Evolutionary conservation across 2,797 vertebrate species (phyloP).

Genomic region (Siniperca scherzeri): DNA sequence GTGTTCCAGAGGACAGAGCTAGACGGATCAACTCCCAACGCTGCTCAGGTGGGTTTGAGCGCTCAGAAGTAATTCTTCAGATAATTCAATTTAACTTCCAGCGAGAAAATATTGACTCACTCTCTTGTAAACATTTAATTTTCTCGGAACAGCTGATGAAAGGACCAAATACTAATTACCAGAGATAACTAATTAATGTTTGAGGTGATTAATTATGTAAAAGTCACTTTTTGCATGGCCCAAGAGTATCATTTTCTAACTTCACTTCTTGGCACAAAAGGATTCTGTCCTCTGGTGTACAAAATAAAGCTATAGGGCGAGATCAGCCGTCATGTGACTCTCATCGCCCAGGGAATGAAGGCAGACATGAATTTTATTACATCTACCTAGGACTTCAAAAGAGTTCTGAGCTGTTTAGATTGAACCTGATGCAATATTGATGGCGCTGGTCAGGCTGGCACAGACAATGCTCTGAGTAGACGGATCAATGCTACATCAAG

Average conservation of each 20-base stretch:
- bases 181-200: slow-evolving; percentile 65
- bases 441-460: slow-evolving; percentile 66
- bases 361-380: slow-evolving; percentile 63
- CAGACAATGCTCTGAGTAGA: slow-evolving; percentile 68
- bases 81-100: slow-evolving; percentile 60
- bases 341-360: slow-evolving; percentile 54
- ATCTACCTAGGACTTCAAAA: slow-evolving; percentile 55
- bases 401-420: slow-evolving; percentile 75
- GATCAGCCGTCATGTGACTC: slow-evolving; percentile 40
- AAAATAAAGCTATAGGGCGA: slow-evolving; percentile 38
- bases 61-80: slow-evolving; percentile 48
- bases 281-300: slow-evolving; percentile 8
- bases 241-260: slow-evolving; percentile 33
- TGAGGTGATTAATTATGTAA: slow-evolving; percentile 66
- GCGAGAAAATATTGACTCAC: slow-evolving; percentile 64
- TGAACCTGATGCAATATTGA: slow-evolving; percentile 81
- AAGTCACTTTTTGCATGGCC: slow-evolving; percentile 47
- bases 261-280: slow-evolving; percentile 28
- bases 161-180: slow-evolving; percentile 65
- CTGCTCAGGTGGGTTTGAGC: slow-evolving; percentile 48
- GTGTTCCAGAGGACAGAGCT: slow-evolving; percentile 22
- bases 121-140: slow-evolving; percentile 61
- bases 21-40: slow-evolving; percentile 1
- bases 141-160: slow-evolving; percentile 52
- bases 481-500: slow-evolving; percentile 80